Evolutionary conservation across 1,140 invertebrate genomes (phyloP).

Genomic region (Sarcophaga peregrina): DNA sequence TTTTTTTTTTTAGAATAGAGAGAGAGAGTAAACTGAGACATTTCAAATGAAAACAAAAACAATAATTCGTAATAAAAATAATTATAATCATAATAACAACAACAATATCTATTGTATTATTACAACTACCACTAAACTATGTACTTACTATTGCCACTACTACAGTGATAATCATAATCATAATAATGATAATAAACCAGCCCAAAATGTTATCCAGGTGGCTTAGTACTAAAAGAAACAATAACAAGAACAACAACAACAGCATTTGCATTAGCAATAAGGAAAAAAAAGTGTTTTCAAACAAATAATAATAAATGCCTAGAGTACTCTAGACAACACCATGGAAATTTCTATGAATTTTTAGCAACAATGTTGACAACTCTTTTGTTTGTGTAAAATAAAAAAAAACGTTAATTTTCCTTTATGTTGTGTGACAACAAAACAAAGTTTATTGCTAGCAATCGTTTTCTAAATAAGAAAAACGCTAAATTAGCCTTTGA

Average conservation of each 20-base stretch:
- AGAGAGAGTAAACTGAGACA: no score
- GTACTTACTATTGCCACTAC: no score
- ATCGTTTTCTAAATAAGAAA: no score
- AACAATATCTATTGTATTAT: neutral
- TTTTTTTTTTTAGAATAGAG: no score
- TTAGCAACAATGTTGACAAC: neutral
- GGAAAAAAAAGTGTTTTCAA: no score
- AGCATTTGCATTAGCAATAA: neutral
- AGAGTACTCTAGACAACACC: neutral
- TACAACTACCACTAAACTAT: no score
- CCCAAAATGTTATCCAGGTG: slow-evolving; percentile 19
- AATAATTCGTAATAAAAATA: neutral
- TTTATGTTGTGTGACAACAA: neutral
- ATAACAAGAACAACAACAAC: neutral
- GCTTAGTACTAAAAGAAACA: slow-evolving; percentile 16
- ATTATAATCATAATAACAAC: neutral
- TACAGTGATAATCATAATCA: no score
- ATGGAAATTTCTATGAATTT: neutral
- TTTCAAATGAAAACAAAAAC: neutral
- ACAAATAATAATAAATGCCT: neutral
- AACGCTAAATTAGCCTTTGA: no score
- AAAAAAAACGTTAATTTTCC: neutral
- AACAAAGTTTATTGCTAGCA: no score
- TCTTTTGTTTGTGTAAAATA: neutral
- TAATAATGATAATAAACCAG: neutral